phyloP scores from a whole-genome alignment of 2,113 vertebrate species.

The Neomonachus schauinslandi region DNA sequence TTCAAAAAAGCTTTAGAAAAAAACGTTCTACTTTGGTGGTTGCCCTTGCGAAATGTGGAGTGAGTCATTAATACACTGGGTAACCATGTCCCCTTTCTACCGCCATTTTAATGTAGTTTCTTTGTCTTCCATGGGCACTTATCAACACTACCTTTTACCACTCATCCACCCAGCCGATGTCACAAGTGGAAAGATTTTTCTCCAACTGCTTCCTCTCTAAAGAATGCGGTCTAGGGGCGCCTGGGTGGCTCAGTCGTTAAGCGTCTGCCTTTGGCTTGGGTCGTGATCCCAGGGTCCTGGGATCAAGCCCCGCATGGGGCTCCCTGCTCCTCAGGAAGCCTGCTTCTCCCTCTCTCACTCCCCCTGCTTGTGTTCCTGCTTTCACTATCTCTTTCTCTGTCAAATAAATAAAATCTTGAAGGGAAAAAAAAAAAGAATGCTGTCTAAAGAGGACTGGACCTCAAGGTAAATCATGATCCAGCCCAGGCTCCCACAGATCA shows the following conservation, averaged over 20 bases:
- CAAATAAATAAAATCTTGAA: too few relatives aligned
- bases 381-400: too few relatives aligned
- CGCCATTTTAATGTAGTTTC: not conserved
- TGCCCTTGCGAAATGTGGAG: constrained; percentile 17
- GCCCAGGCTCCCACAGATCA: not conserved
- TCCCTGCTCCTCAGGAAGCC: too few relatives aligned
- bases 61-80: not conserved
- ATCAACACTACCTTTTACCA: constrained; percentile 18
- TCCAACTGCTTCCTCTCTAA: constrained; percentile 9
- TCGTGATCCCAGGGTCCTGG: too few relatives aligned
- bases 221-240: not conserved
- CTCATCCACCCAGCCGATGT: not conserved
- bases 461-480: constrained; percentile 35
- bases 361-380: too few relatives aligned
- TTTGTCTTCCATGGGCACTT: not conserved
- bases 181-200: constrained; percentile 56
- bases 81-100: not conserved
- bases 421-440: too few relatives aligned
- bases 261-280: too few relatives aligned
- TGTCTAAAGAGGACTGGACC: not conserved
- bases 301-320: too few relatives aligned
- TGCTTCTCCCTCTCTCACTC: too few relatives aligned
- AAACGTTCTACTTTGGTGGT: not conserved
- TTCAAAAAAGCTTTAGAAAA: constrained; percentile 49
- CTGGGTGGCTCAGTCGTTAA: too few relatives aligned